Percentiles rank a stretch among this genome's conserved stretches.
These are phyloP conservation scores for Helicoverpa assulta DNA, from an alignment of 2,888 invertebrate species.

Conservation along the genomic window DNA sequence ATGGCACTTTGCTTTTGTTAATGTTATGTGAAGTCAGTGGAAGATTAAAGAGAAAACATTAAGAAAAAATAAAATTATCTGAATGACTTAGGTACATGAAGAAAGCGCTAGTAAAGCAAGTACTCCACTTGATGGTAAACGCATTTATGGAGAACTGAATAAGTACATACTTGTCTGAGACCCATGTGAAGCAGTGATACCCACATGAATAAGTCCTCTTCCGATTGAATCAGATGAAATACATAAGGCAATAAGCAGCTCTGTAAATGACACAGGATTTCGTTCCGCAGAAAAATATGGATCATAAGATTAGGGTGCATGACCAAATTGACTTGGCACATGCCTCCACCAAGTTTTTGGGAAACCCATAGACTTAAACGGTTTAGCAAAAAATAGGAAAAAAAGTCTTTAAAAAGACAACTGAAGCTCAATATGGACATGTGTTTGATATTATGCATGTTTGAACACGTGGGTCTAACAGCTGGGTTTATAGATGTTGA, in stretches of 20 bases:
- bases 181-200: neutral
- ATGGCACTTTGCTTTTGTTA: no score
- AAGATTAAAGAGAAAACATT: no score
- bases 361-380: slow-evolving; percentile 10
- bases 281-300: slow-evolving; percentile 11
- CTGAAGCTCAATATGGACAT: slow-evolving; percentile 42
- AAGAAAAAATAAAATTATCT: no score
- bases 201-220: neutral
- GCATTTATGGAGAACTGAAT: no score
- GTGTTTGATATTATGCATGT: slow-evolving; percentile 41
- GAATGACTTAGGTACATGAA: no score
- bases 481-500: slow-evolving; percentile 25
- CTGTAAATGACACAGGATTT: neutral
- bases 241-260: neutral
- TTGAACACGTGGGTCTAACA: slow-evolving; percentile 44
- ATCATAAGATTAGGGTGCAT: slow-evolving; percentile 31
- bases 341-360: slow-evolving; percentile 30
- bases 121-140: no score
- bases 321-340: slow-evolving; percentile 47
- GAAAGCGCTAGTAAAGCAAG: no score
- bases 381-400: slow-evolving; percentile 17
- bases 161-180: no score
- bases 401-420: slow-evolving; percentile 17
- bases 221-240: neutral
- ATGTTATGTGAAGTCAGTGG: no score